Evolutionary conservation across 2,888 invertebrate genomes (phyloP), one percentile per base, ranked within the genome.

Genomic region (Rhaphigaster nebulosa): DNA sequence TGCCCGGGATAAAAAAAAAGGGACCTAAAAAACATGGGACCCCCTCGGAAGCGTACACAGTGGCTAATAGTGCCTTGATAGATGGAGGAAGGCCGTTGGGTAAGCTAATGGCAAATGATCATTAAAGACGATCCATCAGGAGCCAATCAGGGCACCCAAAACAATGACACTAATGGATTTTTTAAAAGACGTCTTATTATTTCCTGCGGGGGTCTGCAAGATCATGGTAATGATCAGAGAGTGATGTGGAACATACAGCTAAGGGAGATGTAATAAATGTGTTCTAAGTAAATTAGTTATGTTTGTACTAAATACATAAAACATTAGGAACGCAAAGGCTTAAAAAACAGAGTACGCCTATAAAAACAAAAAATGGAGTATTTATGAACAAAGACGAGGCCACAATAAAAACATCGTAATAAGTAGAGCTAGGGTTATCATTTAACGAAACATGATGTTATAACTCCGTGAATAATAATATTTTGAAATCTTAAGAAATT

Each of bases 111-210:
- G 84, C 84, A 18, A 84, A 84, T n/a, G 45, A 50, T 84, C 84
- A 84, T 84, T 84, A 84, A 84, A 41, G 84, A 50, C 45, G 45
- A 50, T 84, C 84, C 84, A 84, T 84, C 84, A 84, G 84, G n/a
- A 45, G 84, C 84, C 84, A 84, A 84, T 84, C 84, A 84, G 45
- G 45, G 45, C 84, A 84, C 38, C 34, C 20, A 38, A 76, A 76
- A 76, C 70, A 76, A 76, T 76, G 38, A 29, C 70, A 38, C 34
- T 76, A 76, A 76, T 76, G 70, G 70, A 76, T 76, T 76, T 76
- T 76, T 76, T 76, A 76, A 76, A 8, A 38, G 34, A 76, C 70
- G 70, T 76, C 70, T 76, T 76, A 76, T 76, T 76, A 23, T 65
- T 65, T 13, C 15, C 34, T 38, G 0, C 70, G 20, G 20, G 34